Conservation (phyloP, 1,140 invertebrate genomes). For the Leptinotarsa defecta region DNA sequence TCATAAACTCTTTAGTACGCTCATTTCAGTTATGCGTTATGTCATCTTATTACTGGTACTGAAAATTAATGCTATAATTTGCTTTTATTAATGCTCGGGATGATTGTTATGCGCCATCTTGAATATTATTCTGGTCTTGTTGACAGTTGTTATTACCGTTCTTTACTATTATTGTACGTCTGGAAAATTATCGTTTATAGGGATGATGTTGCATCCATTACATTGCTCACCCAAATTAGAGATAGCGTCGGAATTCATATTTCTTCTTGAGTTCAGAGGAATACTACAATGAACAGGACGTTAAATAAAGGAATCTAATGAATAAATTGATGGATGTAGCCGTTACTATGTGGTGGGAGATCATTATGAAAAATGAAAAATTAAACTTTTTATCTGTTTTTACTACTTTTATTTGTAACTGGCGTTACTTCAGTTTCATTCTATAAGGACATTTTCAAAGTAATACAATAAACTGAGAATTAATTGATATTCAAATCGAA, state of each 20-base stretch:
- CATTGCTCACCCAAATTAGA: background rate
- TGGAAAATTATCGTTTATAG: conserved; percentile 18
- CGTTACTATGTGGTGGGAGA: too few species aligned
- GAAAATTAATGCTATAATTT: conserved; percentile 22
- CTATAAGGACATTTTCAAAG: too few species aligned
- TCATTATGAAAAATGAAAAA: too few species aligned
- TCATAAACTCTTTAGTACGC: conserved; percentile 20
- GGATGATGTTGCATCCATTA: conserved; percentile 7
- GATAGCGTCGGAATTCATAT: background rate
- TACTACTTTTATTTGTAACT: too few species aligned
- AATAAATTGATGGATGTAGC: too few species aligned
- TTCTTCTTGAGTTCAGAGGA: too few species aligned
- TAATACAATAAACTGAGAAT: too few species aligned
- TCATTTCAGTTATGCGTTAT: conserved; percentile 19
- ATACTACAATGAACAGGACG: too few species aligned
- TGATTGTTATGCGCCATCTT: conserved; percentile 22
- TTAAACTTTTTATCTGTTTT: too few species aligned
- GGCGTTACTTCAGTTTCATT: too few species aligned
- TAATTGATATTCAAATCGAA: too few species aligned
- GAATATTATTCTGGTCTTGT: conserved; percentile 24
- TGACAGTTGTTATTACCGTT: conserved; percentile 15
- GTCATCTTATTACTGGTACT: conserved; percentile 20
- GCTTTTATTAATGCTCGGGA: conserved; percentile 20
- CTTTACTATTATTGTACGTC: conserved; percentile 18
- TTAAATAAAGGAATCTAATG: too few species aligned